Conservation (phyloP, 2,888 invertebrate genomes). For the Cheilosia urbana region DNA sequence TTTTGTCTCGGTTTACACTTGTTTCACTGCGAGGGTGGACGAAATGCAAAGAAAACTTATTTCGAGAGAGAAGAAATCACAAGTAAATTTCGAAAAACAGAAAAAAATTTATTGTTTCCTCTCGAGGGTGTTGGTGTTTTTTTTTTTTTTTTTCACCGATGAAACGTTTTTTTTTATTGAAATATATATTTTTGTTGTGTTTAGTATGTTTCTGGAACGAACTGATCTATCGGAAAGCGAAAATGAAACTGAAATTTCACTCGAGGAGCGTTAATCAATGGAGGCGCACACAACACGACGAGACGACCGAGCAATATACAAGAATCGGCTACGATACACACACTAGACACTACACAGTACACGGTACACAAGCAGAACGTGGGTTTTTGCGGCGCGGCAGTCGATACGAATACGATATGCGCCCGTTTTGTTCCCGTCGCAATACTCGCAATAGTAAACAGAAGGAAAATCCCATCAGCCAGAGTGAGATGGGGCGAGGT, state of each 20-base stretch:
- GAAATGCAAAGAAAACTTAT: constrained; percentile 23
- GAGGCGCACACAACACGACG: constrained; percentile 72
- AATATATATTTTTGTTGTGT: constrained; percentile 75
- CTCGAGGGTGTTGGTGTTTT: constrained; percentile 49
- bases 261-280: constrained; percentile 77
- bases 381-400: constrained; percentile 50
- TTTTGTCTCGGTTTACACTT: constrained; percentile 33
- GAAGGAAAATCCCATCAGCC: constrained; percentile 14
- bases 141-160: constrained; percentile 66
- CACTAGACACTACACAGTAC: constrained; percentile 29
- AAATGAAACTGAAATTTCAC: constrained; percentile 82
- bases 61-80: constrained; percentile 29
- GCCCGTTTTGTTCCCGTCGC: constrained; percentile 23
- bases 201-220: constrained; percentile 77
- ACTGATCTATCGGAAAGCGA: constrained; percentile 83
- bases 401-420: constrained; percentile 32
- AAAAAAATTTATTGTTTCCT: constrained; percentile 48
- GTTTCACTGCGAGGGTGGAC: constrained; percentile 44
- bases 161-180: constrained; percentile 55
- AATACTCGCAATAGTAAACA: constrained; percentile 21
- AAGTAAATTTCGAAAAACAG: constrained; percentile 44
- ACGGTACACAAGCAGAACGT: constrained; percentile 36
- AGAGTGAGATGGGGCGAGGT: constrained; percentile 25
- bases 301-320: constrained; percentile 56
- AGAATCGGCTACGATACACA: constrained; percentile 62